Percentiles rank a stretch among this genome's conserved stretches.
Evolutionary conservation across 1,140 invertebrate genomes (phyloP).

Genomic region (Fopius arisanus): DNA sequence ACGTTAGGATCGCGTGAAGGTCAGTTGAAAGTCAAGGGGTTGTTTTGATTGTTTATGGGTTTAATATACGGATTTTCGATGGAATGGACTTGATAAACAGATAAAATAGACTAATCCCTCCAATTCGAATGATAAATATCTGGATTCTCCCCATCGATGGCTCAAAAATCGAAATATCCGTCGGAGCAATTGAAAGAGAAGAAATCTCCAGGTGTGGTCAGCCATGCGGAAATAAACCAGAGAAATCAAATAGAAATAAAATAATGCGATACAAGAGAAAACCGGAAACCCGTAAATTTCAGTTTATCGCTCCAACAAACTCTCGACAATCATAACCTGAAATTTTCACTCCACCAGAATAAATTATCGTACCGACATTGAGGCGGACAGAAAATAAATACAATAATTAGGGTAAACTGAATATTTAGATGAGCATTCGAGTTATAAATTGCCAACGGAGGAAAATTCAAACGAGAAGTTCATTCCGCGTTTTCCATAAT

Average conservation of each 20-base stretch:
- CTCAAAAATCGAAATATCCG: not conserved
- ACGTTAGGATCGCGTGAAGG: too few relatives aligned
- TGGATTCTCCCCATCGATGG: too few relatives aligned
- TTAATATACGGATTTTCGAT: too few relatives aligned
- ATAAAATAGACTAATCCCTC: too few relatives aligned
- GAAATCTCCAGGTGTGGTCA: not conserved
- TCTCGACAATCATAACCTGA: not conserved
- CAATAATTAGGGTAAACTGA: not conserved
- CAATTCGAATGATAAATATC: too few relatives aligned
- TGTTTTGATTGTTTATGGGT: too few relatives aligned
- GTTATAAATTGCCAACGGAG: not conserved
- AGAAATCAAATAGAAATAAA: not conserved
- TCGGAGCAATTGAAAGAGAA: not conserved
- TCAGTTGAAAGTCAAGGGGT: too few relatives aligned
- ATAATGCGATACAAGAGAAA: not conserved
- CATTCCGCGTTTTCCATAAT: not conserved
- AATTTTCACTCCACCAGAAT: not conserved
- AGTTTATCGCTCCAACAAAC: too few relatives aligned
- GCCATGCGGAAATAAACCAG: not conserved
- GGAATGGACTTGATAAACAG: too few relatives aligned
- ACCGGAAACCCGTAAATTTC: not conserved
- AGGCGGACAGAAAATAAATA: not conserved
- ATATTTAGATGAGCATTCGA: not conserved
- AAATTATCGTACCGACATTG: not conserved
- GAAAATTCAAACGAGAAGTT: not conserved